These are phyloP conservation scores for Podarcis siculus DNA, from an alignment of 2,797 vertebrate species.

Conservation along the genomic window DNA sequence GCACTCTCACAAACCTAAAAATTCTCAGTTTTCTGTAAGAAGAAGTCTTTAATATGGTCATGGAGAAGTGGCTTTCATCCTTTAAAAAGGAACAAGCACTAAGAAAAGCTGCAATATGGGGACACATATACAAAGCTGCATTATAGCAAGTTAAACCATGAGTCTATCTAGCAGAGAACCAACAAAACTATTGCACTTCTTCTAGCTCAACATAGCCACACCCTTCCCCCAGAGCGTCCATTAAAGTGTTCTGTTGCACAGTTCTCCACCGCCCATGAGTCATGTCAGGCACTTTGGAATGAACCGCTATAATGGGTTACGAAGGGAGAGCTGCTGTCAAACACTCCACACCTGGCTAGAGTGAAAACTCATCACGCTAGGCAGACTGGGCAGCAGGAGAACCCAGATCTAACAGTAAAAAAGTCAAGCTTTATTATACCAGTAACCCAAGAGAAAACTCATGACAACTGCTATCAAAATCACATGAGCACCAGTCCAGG, in stretches of 20 bases:
- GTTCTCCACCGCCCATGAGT: neutral
- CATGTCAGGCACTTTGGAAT: conserved; percentile 15
- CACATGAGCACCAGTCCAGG: neutral
- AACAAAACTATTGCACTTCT: neutral
- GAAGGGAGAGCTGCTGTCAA: conserved; percentile 20
- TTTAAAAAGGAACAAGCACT: neutral
- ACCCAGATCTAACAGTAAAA: neutral
- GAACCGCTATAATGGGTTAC: neutral
- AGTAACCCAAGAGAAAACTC: neutral
- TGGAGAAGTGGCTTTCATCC: neutral
- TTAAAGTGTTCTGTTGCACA: neutral
- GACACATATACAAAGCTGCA: neutral
- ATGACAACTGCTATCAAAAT: neutral
- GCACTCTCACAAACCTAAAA: neutral
- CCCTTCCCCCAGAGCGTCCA: conserved; percentile 5
- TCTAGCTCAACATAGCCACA: neutral
- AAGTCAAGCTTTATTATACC: neutral
- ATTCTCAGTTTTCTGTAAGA: neutral
- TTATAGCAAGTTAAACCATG: neutral
- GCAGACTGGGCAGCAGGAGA: rapidly evolving
- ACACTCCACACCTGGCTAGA: too few relatives aligned
- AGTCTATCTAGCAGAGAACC: neutral
- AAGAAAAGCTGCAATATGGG: neutral
- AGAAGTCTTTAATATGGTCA: neutral
- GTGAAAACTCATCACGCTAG: neutral